Evolutionary conservation across 1,140 invertebrate genomes (phyloP), one percentile per base, ranked within the genome.

Genomic region (Eurosta solidaginis): DNA sequence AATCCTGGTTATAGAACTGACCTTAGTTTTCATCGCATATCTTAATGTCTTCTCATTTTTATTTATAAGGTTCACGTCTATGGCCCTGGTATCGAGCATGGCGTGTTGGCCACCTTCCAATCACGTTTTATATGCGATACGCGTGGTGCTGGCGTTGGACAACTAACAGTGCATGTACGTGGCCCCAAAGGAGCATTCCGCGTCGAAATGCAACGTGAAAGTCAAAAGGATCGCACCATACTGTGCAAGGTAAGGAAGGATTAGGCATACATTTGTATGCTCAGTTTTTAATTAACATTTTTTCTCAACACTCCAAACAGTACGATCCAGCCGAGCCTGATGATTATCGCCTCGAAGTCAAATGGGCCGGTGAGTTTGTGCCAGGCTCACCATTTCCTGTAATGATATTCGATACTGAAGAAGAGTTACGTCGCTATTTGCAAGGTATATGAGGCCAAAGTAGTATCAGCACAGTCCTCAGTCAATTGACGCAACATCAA

Each of bases 201-300:
- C 81, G 98, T 99, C 2, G 98, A 99, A 89, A 99, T 99, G 98
- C 97, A 99, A 87, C 90, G 98, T n/a, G 98, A 99, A 89, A 97
- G 94, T 82, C 96, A 99, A 89, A 98, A 98, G 87, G 98, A 99
- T 87, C 90, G 98, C 63, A 98, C 97, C 36, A 99, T 99, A 85
- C 89, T 99, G 33, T 99, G 98, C 91, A 97, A 97, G 88, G 92
- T 92, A 87, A 77, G 68, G 78, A 40, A 42, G 59, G 1, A 63
- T 1, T 6, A 14, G 29, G 22, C 27, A 0, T 20, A 59, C 10
- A 5, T 73, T 47, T 76, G 42, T 25, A 47, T 17, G 4, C n/a
- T 1, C 14, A 9, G 52, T 2, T 45, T 10, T 20, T 42, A 14
- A 7, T 52, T 1, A 27, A 10, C 22, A 12, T 17, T 22, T 20